A percentile compares a stretch with the other conserved stretches of the same genome.
Conservation (phyloP, 1,140 invertebrate genomes). For the Rhopalosiphum padi region DNA sequence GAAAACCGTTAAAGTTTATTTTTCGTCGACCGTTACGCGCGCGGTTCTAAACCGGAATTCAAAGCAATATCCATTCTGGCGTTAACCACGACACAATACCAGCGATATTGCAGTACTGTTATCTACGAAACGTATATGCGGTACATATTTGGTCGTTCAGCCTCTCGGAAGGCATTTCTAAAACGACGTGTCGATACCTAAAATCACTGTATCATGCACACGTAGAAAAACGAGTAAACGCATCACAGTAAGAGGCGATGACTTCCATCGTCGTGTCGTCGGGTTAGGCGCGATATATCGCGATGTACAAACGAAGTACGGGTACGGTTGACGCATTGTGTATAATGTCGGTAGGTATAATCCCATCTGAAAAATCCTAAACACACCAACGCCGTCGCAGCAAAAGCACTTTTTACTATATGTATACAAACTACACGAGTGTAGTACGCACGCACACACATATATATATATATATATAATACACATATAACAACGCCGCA, state of each 20-base stretch:
- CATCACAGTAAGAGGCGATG: neutral
- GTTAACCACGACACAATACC: neutral
- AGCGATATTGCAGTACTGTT: neutral
- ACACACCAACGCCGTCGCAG: neutral
- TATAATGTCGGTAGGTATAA: neutral
- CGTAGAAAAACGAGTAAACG: neutral
- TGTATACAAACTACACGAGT: too few relatives aligned
- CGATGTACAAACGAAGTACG: neutral
- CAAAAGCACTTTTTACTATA: too few relatives aligned
- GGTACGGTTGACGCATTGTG: neutral
- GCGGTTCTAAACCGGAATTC: conserved; percentile 3
- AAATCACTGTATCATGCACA: neutral
- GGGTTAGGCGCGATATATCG: neutral
- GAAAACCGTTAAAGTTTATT: conserved; percentile 15
- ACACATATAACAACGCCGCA: neutral
- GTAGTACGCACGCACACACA: too few relatives aligned
- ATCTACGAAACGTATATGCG: neutral
- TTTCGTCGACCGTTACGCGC: neutral
- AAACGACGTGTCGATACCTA: neutral
- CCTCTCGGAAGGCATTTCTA: neutral
- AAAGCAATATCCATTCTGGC: conserved; percentile 14
- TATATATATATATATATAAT: too few relatives aligned
- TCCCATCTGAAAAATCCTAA: neutral
- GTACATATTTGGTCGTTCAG: neutral
- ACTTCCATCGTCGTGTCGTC: neutral